Conservation (phyloP, 1,140 invertebrate species). For the Cylas formicarius region DNA sequence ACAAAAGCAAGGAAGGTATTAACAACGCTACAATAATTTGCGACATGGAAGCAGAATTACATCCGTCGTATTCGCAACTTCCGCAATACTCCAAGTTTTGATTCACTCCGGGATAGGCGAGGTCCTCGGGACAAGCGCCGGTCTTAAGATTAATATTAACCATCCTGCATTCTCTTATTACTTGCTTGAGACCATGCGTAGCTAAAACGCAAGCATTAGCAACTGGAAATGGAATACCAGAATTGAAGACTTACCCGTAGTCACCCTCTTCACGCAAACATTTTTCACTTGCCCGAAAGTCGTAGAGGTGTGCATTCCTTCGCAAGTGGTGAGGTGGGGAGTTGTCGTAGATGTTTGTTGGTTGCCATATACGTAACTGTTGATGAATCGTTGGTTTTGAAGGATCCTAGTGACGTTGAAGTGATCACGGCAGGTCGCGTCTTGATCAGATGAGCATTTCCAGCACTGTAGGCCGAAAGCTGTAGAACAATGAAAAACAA, state of each 20-base stretch:
- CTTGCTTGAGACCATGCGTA: constrained; percentile 17
- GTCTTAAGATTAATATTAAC: constrained; percentile 48
- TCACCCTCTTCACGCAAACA: constrained; percentile 26
- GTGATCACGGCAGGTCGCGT: constrained; percentile 61
- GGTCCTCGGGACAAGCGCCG: constrained; percentile 45
- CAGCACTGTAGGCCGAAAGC: constrained; percentile 61
- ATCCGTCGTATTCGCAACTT: constrained; percentile 31
- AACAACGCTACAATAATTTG: constrained; percentile 8
- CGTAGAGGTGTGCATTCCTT: constrained; percentile 37
- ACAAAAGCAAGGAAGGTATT: constrained; percentile 6
- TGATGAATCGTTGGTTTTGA: constrained; percentile 51
- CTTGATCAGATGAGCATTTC: constrained; percentile 62
- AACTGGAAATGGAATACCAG: neutral
- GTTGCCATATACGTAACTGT: constrained; percentile 27
- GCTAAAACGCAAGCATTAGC: constrained; percentile 11
- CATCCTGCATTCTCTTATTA: constrained; percentile 44
- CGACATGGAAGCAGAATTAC: constrained; percentile 21
- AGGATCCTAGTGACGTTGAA: constrained; percentile 55
- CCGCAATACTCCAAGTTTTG: constrained; percentile 46
- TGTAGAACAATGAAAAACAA: constrained; percentile 40
- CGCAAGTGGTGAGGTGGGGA: constrained; percentile 16
- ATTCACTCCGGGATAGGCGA: constrained; percentile 37
- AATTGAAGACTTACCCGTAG: constrained; percentile 16
- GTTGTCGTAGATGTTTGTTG: constrained; percentile 13
- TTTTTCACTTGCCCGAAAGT: constrained; percentile 21